Conservation (phyloP, 2,113 vertebrate species). For the Hirundichthys speculiger region DNA sequence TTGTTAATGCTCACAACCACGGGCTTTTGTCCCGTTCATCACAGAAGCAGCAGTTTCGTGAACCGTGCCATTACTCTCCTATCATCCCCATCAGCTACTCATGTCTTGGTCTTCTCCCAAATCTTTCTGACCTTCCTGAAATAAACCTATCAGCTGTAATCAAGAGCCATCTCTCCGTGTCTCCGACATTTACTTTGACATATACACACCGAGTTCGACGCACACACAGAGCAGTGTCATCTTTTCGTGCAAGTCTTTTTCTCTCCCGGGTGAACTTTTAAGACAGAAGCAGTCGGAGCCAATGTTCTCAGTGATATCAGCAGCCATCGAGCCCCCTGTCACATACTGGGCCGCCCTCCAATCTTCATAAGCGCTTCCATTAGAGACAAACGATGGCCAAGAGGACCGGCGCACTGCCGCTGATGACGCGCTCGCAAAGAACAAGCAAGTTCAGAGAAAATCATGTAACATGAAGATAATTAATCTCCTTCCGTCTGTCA, state of each 20-base stretch:
- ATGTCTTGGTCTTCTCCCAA: slow-evolving; percentile 61
- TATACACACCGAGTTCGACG: slow-evolving; percentile 28
- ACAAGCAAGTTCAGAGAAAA: too few relatives aligned
- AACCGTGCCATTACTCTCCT: slow-evolving; percentile 35
- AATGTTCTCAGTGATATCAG: slow-evolving; percentile 24
- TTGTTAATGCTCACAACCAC: slow-evolving; percentile 21
- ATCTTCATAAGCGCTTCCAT: slow-evolving; percentile 7
- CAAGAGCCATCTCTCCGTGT: slow-evolving; percentile 60
- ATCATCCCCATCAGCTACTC: slow-evolving; percentile 67
- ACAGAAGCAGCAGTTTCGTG: slow-evolving; percentile 15
- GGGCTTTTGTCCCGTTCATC: slow-evolving; percentile 26
- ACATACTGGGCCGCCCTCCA: slow-evolving; percentile 2
- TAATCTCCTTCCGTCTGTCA: too few relatives aligned
- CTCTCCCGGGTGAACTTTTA: slow-evolving; percentile 39
- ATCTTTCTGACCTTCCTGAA: slow-evolving; percentile 73
- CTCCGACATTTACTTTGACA: slow-evolving; percentile 62
- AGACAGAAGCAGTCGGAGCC: slow-evolving; percentile 17
- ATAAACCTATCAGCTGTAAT: slow-evolving; percentile 75
- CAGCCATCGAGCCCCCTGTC: slow-evolving; percentile 14
- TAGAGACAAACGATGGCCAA: background rate
- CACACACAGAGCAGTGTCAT: slow-evolving; percentile 25
- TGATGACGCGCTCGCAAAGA: background rate
- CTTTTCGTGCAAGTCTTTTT: slow-evolving; percentile 50
- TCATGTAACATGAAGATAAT: too few relatives aligned
- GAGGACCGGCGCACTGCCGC: background rate